Percentiles rank a stretch among this genome's conserved stretches.
These are phyloP conservation scores for Gastrophysa polygoni DNA, from an alignment of 2,888 invertebrate species.

Conservation along the genomic window DNA sequence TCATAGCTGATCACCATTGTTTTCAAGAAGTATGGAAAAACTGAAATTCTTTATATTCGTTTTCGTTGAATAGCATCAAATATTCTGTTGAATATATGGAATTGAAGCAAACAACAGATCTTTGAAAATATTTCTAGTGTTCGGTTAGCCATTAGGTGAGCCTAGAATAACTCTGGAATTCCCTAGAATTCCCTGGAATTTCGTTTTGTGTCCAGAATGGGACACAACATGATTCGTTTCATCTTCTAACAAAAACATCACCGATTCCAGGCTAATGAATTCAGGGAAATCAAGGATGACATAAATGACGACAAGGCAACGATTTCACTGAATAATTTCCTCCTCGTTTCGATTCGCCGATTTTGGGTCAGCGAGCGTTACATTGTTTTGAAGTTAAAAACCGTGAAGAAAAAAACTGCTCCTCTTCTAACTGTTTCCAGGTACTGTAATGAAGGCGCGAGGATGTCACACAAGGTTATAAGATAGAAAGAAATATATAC, in stretches of 20 bases:
- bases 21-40: no score
- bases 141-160: no score
- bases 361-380: slow-evolving; percentile 50
- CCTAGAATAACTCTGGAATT: no score
- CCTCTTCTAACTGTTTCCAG: slow-evolving; percentile 17
- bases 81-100: no score
- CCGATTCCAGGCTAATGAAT: slow-evolving; percentile 2
- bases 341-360: slow-evolving; percentile 42
- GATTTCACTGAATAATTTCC: slow-evolving; percentile 35
- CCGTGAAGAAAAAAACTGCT: slow-evolving; percentile 37
- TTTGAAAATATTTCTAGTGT: no score
- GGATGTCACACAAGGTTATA: slow-evolving; percentile 20
- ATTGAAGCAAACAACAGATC: no score
- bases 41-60: no score
- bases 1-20: no score
- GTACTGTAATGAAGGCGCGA: neutral
- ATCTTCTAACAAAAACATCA: neutral
- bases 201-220: no score
- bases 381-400: slow-evolving; percentile 46
- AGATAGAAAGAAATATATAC: neutral
- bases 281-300: neutral
- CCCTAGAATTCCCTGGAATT: no score
- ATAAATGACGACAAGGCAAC: neutral
- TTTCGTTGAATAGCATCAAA: no score
- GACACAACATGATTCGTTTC: no score